Percentiles rank a stretch among this genome's conserved stretches.
Conservation (phyloP, 1,140 invertebrate species). For the Drosophila burlai region DNA sequence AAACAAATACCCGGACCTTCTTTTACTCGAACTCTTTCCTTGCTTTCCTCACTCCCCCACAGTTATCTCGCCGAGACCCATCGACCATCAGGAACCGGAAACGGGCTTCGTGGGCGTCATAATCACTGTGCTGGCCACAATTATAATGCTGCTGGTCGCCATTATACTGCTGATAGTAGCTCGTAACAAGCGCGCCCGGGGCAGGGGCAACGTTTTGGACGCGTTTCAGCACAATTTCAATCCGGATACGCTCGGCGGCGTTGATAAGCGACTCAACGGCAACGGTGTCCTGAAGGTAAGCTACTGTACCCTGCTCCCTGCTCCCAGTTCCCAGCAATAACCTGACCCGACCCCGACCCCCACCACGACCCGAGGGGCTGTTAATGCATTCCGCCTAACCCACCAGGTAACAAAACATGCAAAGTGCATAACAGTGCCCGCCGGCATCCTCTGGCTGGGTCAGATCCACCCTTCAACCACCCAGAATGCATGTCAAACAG, state of each 20-base stretch:
- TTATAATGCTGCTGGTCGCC: conserved; percentile 89
- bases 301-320: background rate
- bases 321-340: background rate
- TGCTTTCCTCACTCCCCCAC: conserved; percentile 8
- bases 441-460: conserved; percentile 29
- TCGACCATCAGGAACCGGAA: conserved; percentile 86
- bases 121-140: conserved; percentile 91
- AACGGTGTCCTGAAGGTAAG: conserved; percentile 86
- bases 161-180: conserved; percentile 91
- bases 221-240: conserved; percentile 84
- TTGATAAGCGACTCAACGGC: conserved; percentile 85
- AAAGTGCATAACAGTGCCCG: conserved; percentile 51
- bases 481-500: conserved; percentile 70
- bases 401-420: conserved; percentile 44
- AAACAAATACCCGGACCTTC: conserved; percentile 6
- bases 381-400: conserved; percentile 27
- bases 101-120: conserved; percentile 90
- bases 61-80: conserved; percentile 84
- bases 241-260: conserved; percentile 83
- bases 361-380: conserved; percentile 5
- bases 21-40: conserved; percentile 1
- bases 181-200: conserved; percentile 88
- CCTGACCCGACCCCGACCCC: background rate
- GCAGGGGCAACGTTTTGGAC: conserved; percentile 85
- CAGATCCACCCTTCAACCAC: conserved; percentile 34